phyloP scores from a whole-genome alignment of 2,797 vertebrate species.

The Clarias platycephalus region DNA sequence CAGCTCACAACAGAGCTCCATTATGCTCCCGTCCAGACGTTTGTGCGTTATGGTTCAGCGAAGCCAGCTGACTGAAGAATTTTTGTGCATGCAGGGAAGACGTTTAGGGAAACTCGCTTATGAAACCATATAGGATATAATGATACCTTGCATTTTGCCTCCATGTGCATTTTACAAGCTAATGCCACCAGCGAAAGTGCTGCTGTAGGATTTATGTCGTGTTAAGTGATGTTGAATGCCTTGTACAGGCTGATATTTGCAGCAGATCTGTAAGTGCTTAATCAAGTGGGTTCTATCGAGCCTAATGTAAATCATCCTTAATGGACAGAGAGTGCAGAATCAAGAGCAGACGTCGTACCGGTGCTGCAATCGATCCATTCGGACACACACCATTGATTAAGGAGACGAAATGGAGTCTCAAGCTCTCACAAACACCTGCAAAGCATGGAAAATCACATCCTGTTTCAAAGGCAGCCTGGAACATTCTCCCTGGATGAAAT shows the following conservation, averaged over 20 bases:
- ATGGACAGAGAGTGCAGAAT: constrained; percentile 45
- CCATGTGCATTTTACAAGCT: constrained; percentile 7
- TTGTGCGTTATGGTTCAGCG: constrained; percentile 12
- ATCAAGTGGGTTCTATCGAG: constrained; percentile 37
- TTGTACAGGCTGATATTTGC: constrained; percentile 3
- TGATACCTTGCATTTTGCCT: background rate
- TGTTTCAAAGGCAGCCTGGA: constrained; percentile 42
- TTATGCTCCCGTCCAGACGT: constrained; percentile 20
- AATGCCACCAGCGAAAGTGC: constrained; percentile 11
- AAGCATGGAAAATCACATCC: constrained; percentile 48
- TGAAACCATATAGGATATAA: constrained; percentile 21
- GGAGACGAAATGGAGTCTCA: constrained; percentile 43
- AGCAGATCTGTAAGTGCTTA: constrained; percentile 36
- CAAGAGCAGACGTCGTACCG: constrained; percentile 30
- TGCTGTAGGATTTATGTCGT: background rate
- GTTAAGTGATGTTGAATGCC: constrained; percentile 22
- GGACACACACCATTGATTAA: constrained; percentile 51
- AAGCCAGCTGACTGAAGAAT: constrained; percentile 2
- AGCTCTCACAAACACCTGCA: constrained; percentile 34
- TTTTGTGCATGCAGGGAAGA: background rate
- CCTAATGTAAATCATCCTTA: constrained; percentile 40
- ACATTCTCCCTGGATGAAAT: constrained; percentile 26
- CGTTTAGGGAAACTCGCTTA: background rate
- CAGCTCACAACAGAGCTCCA: constrained; percentile 34
- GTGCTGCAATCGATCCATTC: constrained; percentile 41